Evolutionary conservation across 2,797 vertebrate species (phyloP), one percentile per base, ranked within the genome.

Genomic region (Chelonia mydas): DNA sequence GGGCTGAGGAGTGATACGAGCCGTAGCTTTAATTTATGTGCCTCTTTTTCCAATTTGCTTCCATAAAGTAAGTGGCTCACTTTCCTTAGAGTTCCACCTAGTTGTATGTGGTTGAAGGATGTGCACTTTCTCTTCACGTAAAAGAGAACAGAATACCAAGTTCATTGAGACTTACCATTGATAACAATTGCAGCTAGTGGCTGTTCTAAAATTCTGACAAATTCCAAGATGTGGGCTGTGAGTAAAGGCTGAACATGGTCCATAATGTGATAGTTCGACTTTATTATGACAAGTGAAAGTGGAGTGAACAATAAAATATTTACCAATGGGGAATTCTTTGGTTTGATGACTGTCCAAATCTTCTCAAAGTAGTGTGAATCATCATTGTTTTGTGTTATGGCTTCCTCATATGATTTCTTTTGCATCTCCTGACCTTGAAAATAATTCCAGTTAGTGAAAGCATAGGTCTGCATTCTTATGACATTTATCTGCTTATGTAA

Each of bases 261-360:
- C 2, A 37, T 13, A 76, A 68, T 31, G 47, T 11, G 87, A 59
- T 77, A 90, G 47, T 90, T 92, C 78, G n/a, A 81, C 23, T 92
- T 95, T 68, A 80, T 65, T 93, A 25, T 25, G 47, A 68, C 15
- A 84, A 45, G 72, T 1, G 19, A 76, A 6, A 83, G 41, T 92
- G 94, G 94, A 86, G 6, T 72, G 65, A 68, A 83, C 68, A 76
- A 45, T 23, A 87, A 92, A 95, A 89, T 92, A 95, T 87, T 86
- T 93, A n/a, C 84, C 65, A 83, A 37, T 37, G 74, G 27, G 83
- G 13, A 95, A 23, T 11, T 84, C 0, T 83, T 51, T 51, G 81
- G 19, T 86, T 81, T 89, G 31, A 81, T 93, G 72, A 27, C 77
- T 95, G 95, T n/a, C n/a, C 90, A 94, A 77, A 77, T n/a, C 10